phyloP scores from a whole-genome alignment of 2,113 vertebrate species.

The Myotis davidii region DNA sequence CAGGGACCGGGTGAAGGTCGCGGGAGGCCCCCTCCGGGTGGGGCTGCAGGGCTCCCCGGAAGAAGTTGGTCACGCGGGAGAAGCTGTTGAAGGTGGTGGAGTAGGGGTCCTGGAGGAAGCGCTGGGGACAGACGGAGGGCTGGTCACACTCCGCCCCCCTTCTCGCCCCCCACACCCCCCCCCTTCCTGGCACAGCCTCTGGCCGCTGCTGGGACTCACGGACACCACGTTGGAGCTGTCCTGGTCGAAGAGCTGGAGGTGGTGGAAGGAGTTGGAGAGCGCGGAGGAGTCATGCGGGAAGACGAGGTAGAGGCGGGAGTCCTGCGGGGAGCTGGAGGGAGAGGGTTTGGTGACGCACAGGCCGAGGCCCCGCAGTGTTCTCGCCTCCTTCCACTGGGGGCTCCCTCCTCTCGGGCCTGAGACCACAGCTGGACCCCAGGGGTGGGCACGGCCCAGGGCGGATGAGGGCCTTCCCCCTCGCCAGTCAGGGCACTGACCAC shows the following conservation, averaged over 20 bases:
- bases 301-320: constrained; percentile 91
- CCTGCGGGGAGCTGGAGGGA: constrained; percentile 89
- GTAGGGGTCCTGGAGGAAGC: constrained; percentile 94
- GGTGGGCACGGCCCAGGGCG: not conserved
- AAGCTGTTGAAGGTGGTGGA: constrained; percentile 94
- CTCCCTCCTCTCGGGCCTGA: not conserved
- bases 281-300: constrained; percentile 90
- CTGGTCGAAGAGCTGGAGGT: constrained; percentile 92
- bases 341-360: accelerated
- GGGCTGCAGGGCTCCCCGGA: constrained; percentile 90
- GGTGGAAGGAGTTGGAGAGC: constrained; percentile 91
- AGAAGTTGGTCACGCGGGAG: constrained; percentile 95
- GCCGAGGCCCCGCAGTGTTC: constrained; percentile 39
- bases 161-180: accelerated
- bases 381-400: no score
- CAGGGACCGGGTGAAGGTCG: not conserved
- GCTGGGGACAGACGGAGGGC: constrained; percentile 77
- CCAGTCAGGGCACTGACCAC: not conserved
- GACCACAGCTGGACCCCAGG: not conserved
- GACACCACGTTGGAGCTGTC: constrained; percentile 90
- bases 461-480: not conserved
- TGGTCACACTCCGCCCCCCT: accelerated
- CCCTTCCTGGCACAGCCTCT: not conserved
- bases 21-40: constrained; percentile 83
- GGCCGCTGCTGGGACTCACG: constrained; percentile 77